Evolutionary conservation across 2,888 invertebrate genomes (phyloP).

Genomic region (Pandemis heparana): DNA sequence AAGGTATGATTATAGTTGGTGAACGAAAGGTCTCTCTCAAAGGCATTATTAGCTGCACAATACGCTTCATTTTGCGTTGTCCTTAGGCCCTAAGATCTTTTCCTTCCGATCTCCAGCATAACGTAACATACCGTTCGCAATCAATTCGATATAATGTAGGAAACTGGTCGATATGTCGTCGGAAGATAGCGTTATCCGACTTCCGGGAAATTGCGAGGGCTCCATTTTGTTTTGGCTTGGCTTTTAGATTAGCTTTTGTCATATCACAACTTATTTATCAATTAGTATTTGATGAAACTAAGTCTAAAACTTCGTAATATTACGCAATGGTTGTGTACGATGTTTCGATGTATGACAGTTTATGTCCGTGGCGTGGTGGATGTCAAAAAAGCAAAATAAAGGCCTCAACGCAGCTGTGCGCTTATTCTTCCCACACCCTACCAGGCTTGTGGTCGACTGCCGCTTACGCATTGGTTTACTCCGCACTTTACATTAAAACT

Average conservation of each 20-base stretch:
- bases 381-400: too few species aligned
- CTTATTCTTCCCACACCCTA: too few species aligned
- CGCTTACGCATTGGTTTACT: too few species aligned
- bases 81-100: background rate
- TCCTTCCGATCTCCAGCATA: background rate
- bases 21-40: background rate
- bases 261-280: background rate
- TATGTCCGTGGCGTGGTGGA: too few species aligned
- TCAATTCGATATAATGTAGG: conserved; percentile 8
- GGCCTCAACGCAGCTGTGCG: too few species aligned
- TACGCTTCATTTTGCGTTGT: background rate
- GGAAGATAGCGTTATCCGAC: conserved; percentile 2
- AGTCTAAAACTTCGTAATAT: background rate
- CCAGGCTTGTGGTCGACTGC: too few species aligned
- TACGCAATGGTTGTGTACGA: background rate
- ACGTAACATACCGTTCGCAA: background rate
- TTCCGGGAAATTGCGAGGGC: background rate
- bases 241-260: background rate
- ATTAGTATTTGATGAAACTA: background rate
- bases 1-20: background rate
- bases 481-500: background rate
- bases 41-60: background rate
- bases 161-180: conserved; percentile 2
- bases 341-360: too few species aligned
- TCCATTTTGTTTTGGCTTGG: background rate